phyloP scores from a whole-genome alignment of 1,140 invertebrate genomes.

The Wiebesia pumilae region DNA sequence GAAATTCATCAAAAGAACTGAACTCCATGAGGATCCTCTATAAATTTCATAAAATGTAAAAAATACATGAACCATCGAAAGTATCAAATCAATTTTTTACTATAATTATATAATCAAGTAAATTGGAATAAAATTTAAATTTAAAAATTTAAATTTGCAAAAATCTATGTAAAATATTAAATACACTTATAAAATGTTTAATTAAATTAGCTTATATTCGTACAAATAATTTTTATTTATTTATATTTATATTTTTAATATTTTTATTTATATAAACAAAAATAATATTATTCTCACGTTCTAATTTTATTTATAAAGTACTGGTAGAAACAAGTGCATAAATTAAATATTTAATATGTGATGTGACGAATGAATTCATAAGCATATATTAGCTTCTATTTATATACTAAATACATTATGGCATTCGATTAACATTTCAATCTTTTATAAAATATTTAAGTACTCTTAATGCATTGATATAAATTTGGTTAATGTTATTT shows the following conservation, averaged over 20 bases:
- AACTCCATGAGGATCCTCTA: constrained; percentile 11
- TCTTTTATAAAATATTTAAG: neutral
- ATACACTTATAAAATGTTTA: no score
- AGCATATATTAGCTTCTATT: neutral
- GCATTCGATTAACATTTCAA: neutral
- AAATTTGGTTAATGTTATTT: neutral
- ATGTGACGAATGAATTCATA: neutral
- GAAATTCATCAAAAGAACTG: neutral
- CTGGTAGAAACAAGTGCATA: neutral
- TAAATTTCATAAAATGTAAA: constrained; percentile 47
- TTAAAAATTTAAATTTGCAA: no score
- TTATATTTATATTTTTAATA: no score
- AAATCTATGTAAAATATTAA: no score
- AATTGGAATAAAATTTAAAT: neutral
- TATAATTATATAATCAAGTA: constrained; percentile 3
- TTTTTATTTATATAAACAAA: no score
- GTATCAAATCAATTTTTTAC: constrained; percentile 28
- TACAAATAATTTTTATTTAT: no score
- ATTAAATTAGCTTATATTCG: no score
- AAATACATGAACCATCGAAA: neutral
- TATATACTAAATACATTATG: neutral
- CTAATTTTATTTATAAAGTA: neutral
- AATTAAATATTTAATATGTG: neutral
- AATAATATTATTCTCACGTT: no score
- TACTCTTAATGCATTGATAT: neutral